These are phyloP conservation scores for Eupeodes corollae DNA, from an alignment of 1,140 invertebrate genomes.

Conservation along the genomic window DNA sequence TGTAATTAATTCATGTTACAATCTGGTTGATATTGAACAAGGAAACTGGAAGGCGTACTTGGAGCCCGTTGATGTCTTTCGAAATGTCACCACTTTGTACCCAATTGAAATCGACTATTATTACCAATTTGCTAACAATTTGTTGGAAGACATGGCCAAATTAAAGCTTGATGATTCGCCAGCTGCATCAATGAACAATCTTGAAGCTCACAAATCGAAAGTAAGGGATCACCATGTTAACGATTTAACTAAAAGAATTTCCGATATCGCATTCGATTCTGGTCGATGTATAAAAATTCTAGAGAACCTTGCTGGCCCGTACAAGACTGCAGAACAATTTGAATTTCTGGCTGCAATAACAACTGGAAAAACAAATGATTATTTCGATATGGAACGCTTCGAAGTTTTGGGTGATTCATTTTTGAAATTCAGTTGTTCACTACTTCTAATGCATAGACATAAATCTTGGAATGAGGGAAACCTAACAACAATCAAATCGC, in stretches of 20 bases:
- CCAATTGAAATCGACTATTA: slow-evolving; percentile 58
- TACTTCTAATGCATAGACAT: slow-evolving; percentile 62
- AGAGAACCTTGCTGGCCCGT: not conserved
- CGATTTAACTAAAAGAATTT: not conserved
- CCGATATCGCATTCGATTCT: not conserved
- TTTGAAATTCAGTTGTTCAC: slow-evolving; percentile 64
- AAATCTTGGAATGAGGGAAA: slow-evolving; percentile 60
- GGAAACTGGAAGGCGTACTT: slow-evolving; percentile 40
- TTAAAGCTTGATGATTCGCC: slow-evolving; percentile 13
- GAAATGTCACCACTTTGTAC: slow-evolving; percentile 45
- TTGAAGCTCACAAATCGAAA: not conserved
- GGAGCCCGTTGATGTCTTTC: slow-evolving; percentile 54
- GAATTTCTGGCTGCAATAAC: slow-evolving; percentile 56
- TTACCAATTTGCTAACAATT: slow-evolving; percentile 25
- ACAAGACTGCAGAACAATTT: slow-evolving; percentile 22
- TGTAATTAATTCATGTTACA: too few relatives aligned
- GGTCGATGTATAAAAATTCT: slow-evolving; percentile 3
- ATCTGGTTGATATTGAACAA: too few relatives aligned
- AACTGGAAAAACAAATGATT: slow-evolving; percentile 57
- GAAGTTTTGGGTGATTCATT: slow-evolving; percentile 85
- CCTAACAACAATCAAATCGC: slow-evolving; percentile 61
- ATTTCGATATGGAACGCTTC: slow-evolving; percentile 68
- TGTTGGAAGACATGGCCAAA: slow-evolving; percentile 7
- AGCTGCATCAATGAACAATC: slow-evolving; percentile 13
- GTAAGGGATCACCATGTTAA: not conserved